Base-by-base conservation (phyloP, 2,888 invertebrate genomes). In the Drosophila planitibia region DNA sequence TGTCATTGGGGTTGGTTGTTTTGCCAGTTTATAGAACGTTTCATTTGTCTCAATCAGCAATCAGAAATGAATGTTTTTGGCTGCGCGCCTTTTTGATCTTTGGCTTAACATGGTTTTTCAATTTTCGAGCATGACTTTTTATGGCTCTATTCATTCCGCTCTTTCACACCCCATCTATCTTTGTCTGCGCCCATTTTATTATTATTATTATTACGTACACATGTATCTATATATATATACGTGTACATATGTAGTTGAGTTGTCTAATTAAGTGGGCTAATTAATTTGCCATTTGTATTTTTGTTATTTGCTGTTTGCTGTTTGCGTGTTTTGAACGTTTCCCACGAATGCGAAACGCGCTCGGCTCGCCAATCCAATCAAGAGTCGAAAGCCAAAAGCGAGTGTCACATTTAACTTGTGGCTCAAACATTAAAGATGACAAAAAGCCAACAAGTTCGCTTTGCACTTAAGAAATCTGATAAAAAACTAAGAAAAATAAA, bases 371-470 rank as follows among this genome's bases (percentile, higher is more conserved):
- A 76, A 81, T 78, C 78, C 71, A 64, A 81, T 79, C 81, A 81
- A 78, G 75, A 49, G 70, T 67, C 62, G 19, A 62, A 62, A 54
- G 54, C 39, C 30, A 76, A 55, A 75, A 77, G 79, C 76, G 80
- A 88, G 83, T 91, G 92, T 91, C 91, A 91, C 85, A 91, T 91
- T 86, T 85, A 83, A 87, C 76, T 83, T 85, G 81, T 82, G 81
- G 76, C 83, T 88, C 89, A 85, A 85, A 88, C 89, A 85, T 91
- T 90, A 82, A 86, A 89, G 83, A 85, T 82, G 92, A 91, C 92
- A 91, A 91, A 91, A 91, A 91, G 89, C 81, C 84, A 89, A 86
- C 86, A 88, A 89, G 92, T 89, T 87, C 89, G 83, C 86, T 85
- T 82, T 83, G 90, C 86, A 85, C 86, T 86, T 90, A 83, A 85